phyloP scores from a whole-genome alignment of 2,797 vertebrate genomes.

The Lophura swinhoii region DNA sequence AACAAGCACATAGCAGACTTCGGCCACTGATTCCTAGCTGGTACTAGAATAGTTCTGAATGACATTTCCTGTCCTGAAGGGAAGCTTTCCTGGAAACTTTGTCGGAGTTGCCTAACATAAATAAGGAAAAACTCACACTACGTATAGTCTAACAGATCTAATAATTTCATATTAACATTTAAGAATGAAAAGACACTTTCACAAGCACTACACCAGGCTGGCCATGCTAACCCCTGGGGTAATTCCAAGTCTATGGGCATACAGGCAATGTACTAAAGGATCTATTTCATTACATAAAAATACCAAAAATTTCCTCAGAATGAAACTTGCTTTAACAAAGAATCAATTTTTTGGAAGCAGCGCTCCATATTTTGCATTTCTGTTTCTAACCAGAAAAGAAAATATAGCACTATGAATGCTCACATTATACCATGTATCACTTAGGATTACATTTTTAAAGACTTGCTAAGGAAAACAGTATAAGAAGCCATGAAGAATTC shows the following conservation, averaged over 20 bases:
- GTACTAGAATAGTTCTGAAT: conserved; percentile 23
- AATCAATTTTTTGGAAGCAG: not conserved
- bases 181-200: not conserved
- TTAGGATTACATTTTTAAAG: not conserved
- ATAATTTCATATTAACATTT: conserved; percentile 54
- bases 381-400: not conserved
- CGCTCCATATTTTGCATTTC: not conserved
- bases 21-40: not conserved
- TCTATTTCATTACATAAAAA: not conserved
- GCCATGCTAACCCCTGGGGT: not conserved
- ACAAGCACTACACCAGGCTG: not conserved
- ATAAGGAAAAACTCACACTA: conserved; percentile 58
- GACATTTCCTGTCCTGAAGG: conserved; percentile 32
- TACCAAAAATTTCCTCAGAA: not conserved
- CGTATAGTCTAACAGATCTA: conserved; percentile 47
- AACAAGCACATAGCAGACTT: not conserved
- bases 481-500: not conserved
- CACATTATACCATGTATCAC: not conserved
- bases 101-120: conserved; percentile 66
- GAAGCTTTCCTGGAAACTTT: conserved; percentile 69
- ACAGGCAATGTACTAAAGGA: not conserved
- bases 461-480: not conserved
- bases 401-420: not conserved
- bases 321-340: not conserved
- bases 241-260: not conserved